A percentile compares a stretch with the other conserved stretches of the same genome.
Conservation (phyloP, 2,888 invertebrate genomes). For the Polietes domitor region DNA sequence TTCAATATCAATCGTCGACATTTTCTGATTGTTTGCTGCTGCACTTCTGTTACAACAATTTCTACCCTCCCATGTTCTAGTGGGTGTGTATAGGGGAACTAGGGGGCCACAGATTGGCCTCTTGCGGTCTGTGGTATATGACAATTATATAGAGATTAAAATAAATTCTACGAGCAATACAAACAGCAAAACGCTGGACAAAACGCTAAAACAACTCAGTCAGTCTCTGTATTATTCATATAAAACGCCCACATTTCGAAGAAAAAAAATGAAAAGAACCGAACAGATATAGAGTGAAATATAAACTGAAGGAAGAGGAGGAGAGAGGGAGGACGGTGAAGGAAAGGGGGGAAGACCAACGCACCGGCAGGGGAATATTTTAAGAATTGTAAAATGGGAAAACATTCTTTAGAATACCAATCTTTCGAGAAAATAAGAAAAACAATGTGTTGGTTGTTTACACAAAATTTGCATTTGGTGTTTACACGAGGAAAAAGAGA, state of each 20-base stretch:
- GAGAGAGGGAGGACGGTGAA: neutral
- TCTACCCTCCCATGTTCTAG: no score
- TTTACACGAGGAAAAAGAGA: neutral
- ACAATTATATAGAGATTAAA: conserved; percentile 13
- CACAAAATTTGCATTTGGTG: neutral
- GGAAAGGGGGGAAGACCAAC: neutral
- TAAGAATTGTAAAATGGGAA: no score
- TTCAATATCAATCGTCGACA: no score
- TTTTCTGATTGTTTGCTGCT: no score
- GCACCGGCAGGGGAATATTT: neutral
- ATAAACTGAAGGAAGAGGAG: neutral
- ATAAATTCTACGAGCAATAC: conserved; percentile 10
- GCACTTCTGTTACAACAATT: no score
- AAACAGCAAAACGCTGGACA: neutral
- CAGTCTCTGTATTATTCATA: neutral
- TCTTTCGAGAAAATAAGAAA: no score
- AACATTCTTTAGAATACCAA: neutral
- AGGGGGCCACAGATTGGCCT: neutral
- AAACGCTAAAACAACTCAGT: neutral
- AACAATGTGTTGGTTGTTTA: neutral
- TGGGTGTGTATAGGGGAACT: no score
- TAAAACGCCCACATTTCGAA: conserved; percentile 23
- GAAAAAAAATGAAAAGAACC: neutral
- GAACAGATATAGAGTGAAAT: neutral
- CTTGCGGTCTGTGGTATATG: conserved; percentile 10